Conservation (phyloP, 2,797 vertebrate species). For the Myoxocephalus aenaeus region DNA sequence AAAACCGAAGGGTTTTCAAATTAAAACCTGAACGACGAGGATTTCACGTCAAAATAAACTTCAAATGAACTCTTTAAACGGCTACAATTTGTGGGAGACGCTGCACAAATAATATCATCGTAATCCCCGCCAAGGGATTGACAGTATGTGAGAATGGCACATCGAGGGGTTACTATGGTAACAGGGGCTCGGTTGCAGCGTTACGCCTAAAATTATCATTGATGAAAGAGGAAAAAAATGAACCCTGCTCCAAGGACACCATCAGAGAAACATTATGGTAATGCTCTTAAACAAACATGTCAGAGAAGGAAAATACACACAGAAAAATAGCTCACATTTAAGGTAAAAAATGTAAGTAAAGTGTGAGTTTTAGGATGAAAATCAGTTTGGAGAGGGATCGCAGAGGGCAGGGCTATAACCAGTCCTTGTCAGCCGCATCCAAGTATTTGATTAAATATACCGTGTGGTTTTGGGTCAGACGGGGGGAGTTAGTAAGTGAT, state of each 20-base stretch:
- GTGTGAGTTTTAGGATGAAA: constrained; percentile 5
- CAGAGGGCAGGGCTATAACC: background rate
- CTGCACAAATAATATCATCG: constrained; percentile 29
- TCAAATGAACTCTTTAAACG: constrained; percentile 14
- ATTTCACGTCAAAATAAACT: constrained; percentile 12
- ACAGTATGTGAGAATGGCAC: constrained; percentile 53
- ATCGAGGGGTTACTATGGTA: constrained; percentile 55
- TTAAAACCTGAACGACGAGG: constrained; percentile 5
- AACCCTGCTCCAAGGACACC: constrained; percentile 55
- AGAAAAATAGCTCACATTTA: background rate
- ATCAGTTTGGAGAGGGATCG: constrained; percentile 4
- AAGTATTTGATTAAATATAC: constrained; percentile 42
- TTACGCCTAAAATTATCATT: constrained; percentile 53
- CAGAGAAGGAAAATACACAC: background rate
- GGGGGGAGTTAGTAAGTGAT: constrained; percentile 15
- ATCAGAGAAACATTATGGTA: constrained; percentile 33
- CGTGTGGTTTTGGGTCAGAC: constrained; percentile 28
- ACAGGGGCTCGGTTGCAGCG: constrained; percentile 44
- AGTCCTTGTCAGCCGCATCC: background rate
- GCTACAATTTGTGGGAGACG: constrained; percentile 25
- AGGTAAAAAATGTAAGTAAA: background rate
- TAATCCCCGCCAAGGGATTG: constrained; percentile 53
- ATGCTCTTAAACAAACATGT: constrained; percentile 15
- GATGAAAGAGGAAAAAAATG: constrained; percentile 10
- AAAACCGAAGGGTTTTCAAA: constrained; percentile 25